A percentile compares a stretch with the other conserved stretches of the same genome.
Conservation (phyloP, 1,140 invertebrate genomes). For the Teleopsis dalmanni region DNA sequence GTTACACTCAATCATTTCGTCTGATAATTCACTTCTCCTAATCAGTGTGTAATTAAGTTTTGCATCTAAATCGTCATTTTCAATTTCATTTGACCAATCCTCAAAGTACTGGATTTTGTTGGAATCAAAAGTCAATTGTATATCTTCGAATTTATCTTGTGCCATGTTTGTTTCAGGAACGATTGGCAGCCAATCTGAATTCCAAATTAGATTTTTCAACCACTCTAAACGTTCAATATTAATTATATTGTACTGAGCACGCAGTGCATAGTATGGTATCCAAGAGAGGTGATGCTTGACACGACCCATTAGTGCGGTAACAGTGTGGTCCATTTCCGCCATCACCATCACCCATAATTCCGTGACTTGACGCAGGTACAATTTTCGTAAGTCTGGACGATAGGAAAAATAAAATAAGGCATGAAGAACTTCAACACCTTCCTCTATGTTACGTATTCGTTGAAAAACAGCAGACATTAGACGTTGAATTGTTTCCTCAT, state of each 20-base stretch:
- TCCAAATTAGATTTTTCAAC: constrained; percentile 23
- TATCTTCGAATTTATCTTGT: constrained; percentile 25
- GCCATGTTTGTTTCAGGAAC: constrained; percentile 20
- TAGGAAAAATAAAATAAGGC: constrained; percentile 62
- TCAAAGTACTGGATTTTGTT: too few species aligned
- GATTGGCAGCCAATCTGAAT: constrained; percentile 29
- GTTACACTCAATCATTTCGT: constrained; percentile 67
- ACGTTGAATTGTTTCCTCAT: constrained; percentile 65
- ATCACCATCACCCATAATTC: constrained; percentile 65
- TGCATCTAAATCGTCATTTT: too few species aligned
- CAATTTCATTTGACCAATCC: too few species aligned
- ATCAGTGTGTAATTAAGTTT: constrained; percentile 68
- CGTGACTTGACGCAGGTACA: constrained; percentile 58
- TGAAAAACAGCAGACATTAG: constrained; percentile 60
- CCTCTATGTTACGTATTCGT: constrained; percentile 61
- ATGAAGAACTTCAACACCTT: constrained; percentile 61
- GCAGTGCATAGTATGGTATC: constrained; percentile 62
- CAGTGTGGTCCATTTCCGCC: constrained; percentile 65
- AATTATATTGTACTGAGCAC: constrained; percentile 23
- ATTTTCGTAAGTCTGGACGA: constrained; percentile 53
- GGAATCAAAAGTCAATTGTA: constrained; percentile 25
- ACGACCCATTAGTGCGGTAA: constrained; percentile 60
- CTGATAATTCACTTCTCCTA: constrained; percentile 53
- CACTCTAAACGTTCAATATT: constrained; percentile 29
- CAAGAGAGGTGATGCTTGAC: constrained; percentile 54